These are phyloP conservation scores for Aurelia sp. DNA, from an alignment of 30 jellyfish, hydroid and myxozoan species.

Conservation along the genomic window DNA sequence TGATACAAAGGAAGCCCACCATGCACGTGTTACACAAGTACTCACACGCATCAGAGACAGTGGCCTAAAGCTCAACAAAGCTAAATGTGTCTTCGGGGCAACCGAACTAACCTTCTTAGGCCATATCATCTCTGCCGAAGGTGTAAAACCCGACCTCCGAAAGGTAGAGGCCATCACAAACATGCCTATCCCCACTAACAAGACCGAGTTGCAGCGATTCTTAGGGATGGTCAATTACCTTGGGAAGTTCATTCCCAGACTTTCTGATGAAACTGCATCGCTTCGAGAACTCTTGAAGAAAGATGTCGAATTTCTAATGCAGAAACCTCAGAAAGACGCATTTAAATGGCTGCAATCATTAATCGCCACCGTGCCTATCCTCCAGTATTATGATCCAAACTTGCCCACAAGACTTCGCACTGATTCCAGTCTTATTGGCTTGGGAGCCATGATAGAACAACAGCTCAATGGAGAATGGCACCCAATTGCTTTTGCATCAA, in stretches of 20 bases:
- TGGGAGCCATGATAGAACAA: conserved; percentile 49
- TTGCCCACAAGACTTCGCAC: conserved; percentile 33
- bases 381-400: conserved; percentile 49
- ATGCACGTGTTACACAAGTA: too few species aligned
- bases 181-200: conserved; percentile 44
- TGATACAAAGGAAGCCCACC: too few species aligned
- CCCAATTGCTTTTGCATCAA: too few species aligned
- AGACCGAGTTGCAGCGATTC: conserved; percentile 38
- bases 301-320: conserved; percentile 28
- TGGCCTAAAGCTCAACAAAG: too few species aligned
- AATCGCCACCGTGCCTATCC: conserved; percentile 20
- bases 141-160: too few species aligned
- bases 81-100: too few species aligned
- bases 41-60: too few species aligned
- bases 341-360: not conserved
- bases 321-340: not conserved
- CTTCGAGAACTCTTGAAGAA: conserved; percentile 36
- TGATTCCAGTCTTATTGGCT: conserved; percentile 49
- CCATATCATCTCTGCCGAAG: too few species aligned
- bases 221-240: conserved; percentile 62
- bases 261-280: conserved; percentile 30
- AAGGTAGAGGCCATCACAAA: conserved; percentile 37
- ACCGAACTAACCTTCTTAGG: too few species aligned
- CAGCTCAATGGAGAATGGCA: too few species aligned
- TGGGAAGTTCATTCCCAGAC: conserved; percentile 58